A percentile compares a stretch with the other conserved stretches of the same genome.
phyloP scores from a whole-genome alignment of 2,888 invertebrate genomes.

The Allolobophora icterica region DNA sequence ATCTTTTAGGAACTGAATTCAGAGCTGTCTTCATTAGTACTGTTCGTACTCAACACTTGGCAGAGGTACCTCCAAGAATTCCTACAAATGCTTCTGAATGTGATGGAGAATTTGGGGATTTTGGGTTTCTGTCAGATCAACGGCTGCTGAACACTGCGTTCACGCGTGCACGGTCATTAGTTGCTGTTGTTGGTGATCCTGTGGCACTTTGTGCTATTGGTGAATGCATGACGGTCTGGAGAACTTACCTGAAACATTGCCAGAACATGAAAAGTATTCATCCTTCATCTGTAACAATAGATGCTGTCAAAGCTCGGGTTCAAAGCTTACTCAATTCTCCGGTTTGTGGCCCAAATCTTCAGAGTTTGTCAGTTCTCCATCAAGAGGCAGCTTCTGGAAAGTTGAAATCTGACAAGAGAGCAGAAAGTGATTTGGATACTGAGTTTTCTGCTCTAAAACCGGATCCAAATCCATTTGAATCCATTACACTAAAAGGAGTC shows the following conservation, averaged over 20 bases:
- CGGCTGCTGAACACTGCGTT: constrained; percentile 62
- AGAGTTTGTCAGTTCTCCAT: constrained; percentile 29
- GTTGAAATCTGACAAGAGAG: neutral
- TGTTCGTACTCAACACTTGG: constrained; percentile 53
- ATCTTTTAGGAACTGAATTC: constrained; percentile 60
- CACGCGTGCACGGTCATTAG: constrained; percentile 59
- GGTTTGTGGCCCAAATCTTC: constrained; percentile 37
- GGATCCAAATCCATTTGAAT: constrained; percentile 27
- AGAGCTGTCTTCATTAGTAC: constrained; percentile 60
- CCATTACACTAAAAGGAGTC: constrained; percentile 34
- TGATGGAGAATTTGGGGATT: constrained; percentile 54
- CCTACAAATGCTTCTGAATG: constrained; percentile 42
- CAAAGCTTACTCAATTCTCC: constrained; percentile 39
- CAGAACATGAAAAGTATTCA: constrained; percentile 57
- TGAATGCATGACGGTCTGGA: constrained; percentile 52
- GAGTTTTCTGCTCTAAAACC: constrained; percentile 11
- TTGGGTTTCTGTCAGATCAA: constrained; percentile 60
- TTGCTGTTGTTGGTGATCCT: constrained; percentile 84
- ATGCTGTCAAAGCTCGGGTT: constrained; percentile 54
- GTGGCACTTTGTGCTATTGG: constrained; percentile 80
- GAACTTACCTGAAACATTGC: constrained; percentile 53
- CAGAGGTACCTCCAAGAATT: constrained; percentile 13
- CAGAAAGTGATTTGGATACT: neutral
- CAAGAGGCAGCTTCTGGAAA: constrained; percentile 17
- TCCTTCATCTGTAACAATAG: constrained; percentile 53